phyloP scores from a whole-genome alignment of 2,113 vertebrate genomes.

The Zapus hudsonius region DNA sequence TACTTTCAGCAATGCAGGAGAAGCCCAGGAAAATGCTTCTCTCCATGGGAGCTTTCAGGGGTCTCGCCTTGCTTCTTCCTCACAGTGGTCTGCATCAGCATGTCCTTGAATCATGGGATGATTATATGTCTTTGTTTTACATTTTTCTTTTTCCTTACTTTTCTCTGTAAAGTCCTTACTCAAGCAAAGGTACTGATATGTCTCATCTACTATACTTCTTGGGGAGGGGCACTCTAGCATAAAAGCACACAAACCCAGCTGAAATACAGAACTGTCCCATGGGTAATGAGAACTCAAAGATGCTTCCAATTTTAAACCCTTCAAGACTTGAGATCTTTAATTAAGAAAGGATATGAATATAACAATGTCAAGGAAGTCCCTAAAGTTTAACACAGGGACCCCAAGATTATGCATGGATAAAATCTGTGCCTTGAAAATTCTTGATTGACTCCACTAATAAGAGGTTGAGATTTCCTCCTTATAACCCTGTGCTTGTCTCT shows the following conservation, averaged over 20 bases:
- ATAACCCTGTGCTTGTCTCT: slow-evolving; percentile 72
- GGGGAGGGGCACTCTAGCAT: background rate
- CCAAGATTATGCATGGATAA: slow-evolving; percentile 78
- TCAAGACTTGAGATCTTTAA: slow-evolving; percentile 71
- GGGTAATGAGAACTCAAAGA: slow-evolving; percentile 59
- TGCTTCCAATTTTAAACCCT: slow-evolving; percentile 69
- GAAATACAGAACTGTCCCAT: slow-evolving; percentile 48
- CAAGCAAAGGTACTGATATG: background rate
- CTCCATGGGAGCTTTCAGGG: background rate
- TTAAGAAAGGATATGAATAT: slow-evolving; percentile 76
- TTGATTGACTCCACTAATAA: slow-evolving; percentile 82
- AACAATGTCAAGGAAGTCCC: slow-evolving; percentile 67
- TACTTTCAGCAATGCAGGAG: background rate
- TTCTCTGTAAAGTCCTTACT: background rate
- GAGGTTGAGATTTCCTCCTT: slow-evolving; percentile 74
- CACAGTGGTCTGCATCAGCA: background rate
- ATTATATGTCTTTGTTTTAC: background rate
- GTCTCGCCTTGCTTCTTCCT: background rate
- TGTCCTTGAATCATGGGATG: background rate
- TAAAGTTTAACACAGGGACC: slow-evolving; percentile 74
- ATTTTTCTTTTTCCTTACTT: background rate
- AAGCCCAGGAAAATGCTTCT: background rate
- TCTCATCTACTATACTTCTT: background rate
- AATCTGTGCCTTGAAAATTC: slow-evolving; percentile 72
- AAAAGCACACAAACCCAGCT: background rate